A percentile compares a stretch with the other conserved stretches of the same genome.
phyloP scores from a whole-genome alignment of 2,113 vertebrate species.

The Melanocharis versteri region DNA sequence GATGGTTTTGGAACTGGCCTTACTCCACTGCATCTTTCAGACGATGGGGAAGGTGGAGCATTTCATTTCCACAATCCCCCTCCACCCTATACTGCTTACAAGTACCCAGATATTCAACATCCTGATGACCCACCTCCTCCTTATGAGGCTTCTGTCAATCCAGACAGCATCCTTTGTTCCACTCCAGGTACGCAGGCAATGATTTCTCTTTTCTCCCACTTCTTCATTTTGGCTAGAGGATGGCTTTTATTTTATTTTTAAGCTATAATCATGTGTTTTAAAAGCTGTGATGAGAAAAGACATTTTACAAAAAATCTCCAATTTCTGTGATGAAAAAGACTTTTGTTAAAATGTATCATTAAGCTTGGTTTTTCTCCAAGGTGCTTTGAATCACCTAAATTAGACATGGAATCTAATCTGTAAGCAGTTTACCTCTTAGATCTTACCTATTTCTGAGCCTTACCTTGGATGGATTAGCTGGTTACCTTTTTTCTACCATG shows the following conservation, averaged over 20 bases:
- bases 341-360: neutral
- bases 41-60: constrained; percentile 93
- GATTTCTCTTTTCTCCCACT: neutral
- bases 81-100: constrained; percentile 94
- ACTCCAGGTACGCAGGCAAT: constrained; percentile 77
- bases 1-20: constrained; percentile 93
- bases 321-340: neutral
- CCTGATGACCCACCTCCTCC: constrained; percentile 95
- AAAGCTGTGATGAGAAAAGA: neutral
- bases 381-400: neutral
- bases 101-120: constrained; percentile 93
- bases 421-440: neutral
- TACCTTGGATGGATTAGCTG: neutral
- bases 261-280: neutral
- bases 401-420: neutral
- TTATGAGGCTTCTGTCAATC: constrained; percentile 94
- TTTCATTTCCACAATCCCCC: constrained; percentile 98
- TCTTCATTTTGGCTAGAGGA: neutral
- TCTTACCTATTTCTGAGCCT: neutral
- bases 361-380: neutral
- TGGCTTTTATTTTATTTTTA: neutral
- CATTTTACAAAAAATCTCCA: neutral
- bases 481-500: neutral
- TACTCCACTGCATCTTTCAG: constrained; percentile 93
- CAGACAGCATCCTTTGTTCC: constrained; percentile 86